Evolutionary conservation across 2,113 vertebrate genomes (phyloP).

Genomic region (Orientallactaga bullata): DNA sequence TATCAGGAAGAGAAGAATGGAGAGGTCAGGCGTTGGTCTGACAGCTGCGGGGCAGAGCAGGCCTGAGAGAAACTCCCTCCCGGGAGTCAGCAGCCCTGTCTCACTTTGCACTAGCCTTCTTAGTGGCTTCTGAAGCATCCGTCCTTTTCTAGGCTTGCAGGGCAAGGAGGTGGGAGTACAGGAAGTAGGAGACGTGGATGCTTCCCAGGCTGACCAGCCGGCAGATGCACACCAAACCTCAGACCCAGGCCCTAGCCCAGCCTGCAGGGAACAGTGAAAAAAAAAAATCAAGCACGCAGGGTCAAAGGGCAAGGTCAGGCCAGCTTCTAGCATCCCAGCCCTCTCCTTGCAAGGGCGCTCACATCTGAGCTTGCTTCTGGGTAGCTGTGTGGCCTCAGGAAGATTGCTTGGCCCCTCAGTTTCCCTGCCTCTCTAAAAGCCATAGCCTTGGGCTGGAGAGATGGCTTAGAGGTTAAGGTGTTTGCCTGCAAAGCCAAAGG

Average conservation of each 20-base stretch:
- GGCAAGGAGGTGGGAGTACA: not conserved
- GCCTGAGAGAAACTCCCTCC: not conserved
- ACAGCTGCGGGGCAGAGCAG: not conserved
- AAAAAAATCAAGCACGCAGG: fast-evolving
- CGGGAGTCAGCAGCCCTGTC: not conserved
- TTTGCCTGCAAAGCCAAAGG: too few species aligned
- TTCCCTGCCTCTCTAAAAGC: not conserved
- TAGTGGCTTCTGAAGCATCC: not conserved
- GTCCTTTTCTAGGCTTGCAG: not conserved
- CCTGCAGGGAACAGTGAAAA: not conserved
- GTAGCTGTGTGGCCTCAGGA: not conserved
- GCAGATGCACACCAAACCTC: not conserved
- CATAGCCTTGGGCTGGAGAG: not conserved
- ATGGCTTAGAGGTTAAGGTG: too few species aligned
- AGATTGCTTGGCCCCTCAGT: not conserved
- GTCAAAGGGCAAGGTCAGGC: not conserved
- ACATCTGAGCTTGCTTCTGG: not conserved
- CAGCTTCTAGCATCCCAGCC: not conserved
- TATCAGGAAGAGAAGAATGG: too few species aligned
- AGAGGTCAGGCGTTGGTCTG: not conserved
- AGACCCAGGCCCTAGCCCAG: not conserved
- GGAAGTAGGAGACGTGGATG: too few species aligned
- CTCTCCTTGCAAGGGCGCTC: not conserved
- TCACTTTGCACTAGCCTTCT: not conserved
- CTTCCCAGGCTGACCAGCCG: fast-evolving